A percentile compares a stretch with the other conserved stretches of the same genome.
phyloP scores from a whole-genome alignment of 2,797 vertebrate genomes.

The Podarcis siculus region DNA sequence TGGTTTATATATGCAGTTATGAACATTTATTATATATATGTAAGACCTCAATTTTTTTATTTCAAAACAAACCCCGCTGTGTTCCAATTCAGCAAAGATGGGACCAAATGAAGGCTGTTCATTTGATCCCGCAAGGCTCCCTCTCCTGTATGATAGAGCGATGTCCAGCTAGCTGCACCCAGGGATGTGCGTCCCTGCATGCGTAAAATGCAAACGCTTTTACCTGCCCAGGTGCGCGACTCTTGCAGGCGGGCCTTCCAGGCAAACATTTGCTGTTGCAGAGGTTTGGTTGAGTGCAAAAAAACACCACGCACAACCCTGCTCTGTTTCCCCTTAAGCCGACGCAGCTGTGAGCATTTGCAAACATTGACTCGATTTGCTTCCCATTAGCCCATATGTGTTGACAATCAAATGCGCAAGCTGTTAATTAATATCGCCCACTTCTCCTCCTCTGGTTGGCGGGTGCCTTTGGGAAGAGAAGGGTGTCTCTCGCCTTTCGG shows the following conservation, averaged over 20 bases:
- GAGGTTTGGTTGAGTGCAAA: not conserved
- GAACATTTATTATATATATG: too few species aligned
- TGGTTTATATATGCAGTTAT: too few species aligned
- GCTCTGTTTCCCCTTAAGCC: not conserved
- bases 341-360: slow-evolving; percentile 24
- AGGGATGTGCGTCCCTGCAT: not conserved
- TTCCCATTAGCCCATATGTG: not conserved
- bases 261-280: not conserved
- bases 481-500: not conserved
- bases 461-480: not conserved
- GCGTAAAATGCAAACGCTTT: not conserved
- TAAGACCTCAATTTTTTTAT: too few species aligned
- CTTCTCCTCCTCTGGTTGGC: not conserved
- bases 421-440: not conserved
- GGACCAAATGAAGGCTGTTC: too few species aligned
- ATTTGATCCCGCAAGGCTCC: too few species aligned
- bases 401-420: slow-evolving; percentile 38
- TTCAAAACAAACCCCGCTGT: too few species aligned
- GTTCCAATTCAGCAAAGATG: too few species aligned
- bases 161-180: not conserved
- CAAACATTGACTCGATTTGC: not conserved
- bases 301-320: too few species aligned
- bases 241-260: not conserved
- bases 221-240: too few species aligned
- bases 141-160: too few species aligned